These are phyloP conservation scores for Bothrops jararaca DNA, from an alignment of 2,113 vertebrate genomes.

Conservation along the genomic window DNA sequence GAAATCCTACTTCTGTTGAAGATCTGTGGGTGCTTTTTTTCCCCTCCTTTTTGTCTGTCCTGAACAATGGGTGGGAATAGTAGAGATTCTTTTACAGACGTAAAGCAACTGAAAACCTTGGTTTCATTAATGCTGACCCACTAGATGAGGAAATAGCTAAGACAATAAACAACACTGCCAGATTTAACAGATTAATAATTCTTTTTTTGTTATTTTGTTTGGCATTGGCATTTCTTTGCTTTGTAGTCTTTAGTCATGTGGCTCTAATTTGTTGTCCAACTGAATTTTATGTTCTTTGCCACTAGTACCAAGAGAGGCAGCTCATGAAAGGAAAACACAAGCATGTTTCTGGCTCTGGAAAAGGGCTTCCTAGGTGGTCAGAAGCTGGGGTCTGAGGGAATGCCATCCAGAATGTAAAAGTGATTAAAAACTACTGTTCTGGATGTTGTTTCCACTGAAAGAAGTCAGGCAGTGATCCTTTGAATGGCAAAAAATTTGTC, in stretches of 20 bases:
- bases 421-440: not conserved
- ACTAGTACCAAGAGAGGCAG: not conserved
- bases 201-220: not conserved
- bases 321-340: constrained; percentile 30
- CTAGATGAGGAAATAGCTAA: not conserved
- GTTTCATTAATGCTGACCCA: not conserved
- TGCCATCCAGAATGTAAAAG: not conserved
- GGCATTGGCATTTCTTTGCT: not conserved
- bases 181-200: not conserved
- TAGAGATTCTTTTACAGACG: not conserved
- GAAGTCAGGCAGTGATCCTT: not conserved
- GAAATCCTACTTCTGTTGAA: not conserved
- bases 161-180: not conserved
- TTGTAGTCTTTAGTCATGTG: not conserved
- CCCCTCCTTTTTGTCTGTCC: not conserved
- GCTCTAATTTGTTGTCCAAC: constrained; percentile 3
- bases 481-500: not conserved
- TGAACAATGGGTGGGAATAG: not conserved
- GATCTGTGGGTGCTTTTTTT: not conserved
- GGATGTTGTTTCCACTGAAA: not conserved
- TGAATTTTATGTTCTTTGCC: not conserved
- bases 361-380: not conserved
- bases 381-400: not conserved
- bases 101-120: not conserved
- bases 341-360: not conserved